These are phyloP conservation scores for Vireo altiloquus DNA, from an alignment of 2,113 vertebrate species.

Conservation along the genomic window DNA sequence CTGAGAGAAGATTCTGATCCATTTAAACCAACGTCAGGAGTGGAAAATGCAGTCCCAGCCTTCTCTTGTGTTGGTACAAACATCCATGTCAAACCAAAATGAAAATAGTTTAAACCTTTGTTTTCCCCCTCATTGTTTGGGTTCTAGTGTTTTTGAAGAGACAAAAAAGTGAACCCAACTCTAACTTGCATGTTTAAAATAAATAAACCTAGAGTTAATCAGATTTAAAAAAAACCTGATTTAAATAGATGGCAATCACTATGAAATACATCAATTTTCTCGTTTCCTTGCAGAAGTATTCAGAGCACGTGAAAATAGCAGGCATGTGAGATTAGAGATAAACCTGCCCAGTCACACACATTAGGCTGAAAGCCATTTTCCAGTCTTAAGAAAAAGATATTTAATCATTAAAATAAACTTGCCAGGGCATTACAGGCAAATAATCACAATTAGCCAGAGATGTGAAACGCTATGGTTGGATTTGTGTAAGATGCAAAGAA, in stretches of 20 bases:
- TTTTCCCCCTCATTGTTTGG: neutral
- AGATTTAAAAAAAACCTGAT: neutral
- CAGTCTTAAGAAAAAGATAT: neutral
- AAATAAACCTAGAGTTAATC: neutral
- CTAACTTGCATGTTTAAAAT: neutral
- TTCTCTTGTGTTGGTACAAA: neutral
- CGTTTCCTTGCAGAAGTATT: neutral
- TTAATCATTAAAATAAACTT: neutral
- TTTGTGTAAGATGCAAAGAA: neutral
- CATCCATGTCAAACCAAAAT: neutral
- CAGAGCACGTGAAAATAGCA: neutral
- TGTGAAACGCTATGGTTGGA: neutral
- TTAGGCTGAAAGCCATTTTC: constrained; percentile 32
- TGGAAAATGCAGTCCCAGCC: neutral
- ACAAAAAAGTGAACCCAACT: neutral
- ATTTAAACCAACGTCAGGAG: neutral
- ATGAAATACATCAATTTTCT: neutral
- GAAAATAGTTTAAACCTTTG: neutral
- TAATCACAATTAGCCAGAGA: neutral
- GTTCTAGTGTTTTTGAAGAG: neutral
- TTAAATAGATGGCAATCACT: constrained; percentile 18
- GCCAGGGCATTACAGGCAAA: neutral
- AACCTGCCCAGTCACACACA: neutral
- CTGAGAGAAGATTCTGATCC: neutral
- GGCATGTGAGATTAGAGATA: constrained; percentile 29